Base-by-base conservation (phyloP, 2,888 invertebrate species). In the Gnatocerus cornutus region DNA sequence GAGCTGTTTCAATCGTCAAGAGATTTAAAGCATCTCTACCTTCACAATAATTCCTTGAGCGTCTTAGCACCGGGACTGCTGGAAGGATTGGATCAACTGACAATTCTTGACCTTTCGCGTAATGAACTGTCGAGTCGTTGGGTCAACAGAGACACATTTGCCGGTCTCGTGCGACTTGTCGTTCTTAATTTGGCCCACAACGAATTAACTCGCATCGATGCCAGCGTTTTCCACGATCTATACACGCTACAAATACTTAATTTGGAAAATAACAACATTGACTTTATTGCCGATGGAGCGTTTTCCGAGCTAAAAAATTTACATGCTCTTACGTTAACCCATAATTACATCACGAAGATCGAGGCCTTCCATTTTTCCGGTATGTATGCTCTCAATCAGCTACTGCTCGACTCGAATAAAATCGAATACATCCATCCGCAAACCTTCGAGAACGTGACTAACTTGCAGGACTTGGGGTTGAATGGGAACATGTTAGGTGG, bases 41-140 rank as follows among this genome's bases (percentile, higher is more conserved):
- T 94, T 59, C 90, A 92, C 79, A 94, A 94, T 81, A 95, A 95
- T 82, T 91, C 93, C 6, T 82, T 95, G 41, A 89, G 90, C 74
- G 91, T 92, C 3, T 86, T 94, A 55, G 92, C 93, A 8, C 92
- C 93, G 8, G 93, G 92, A 43, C 85, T 94, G 33, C 86, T 95
- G 66, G 91, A 92, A 83, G 91, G 90, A 68, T 86, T 94, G 71
- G 90, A 91, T 79, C 91, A 93, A 80, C 84, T 94, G 68, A 90
- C 91, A 83, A 89, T 90, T 77, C 86, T 94, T 73, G 93, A 94
- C 83, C 85, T 94, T 78, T 92, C 92, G 48, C 87, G 87, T 68
- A 94, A 94, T 83, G 90, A 92, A 79, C 85, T 94, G 76, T 91
- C 91, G n/a, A 92, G 91, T 79, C 90, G 89, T 74, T 93, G 92